Evolutionary conservation across 2,888 invertebrate species (phyloP).

Genomic region (Danaus chrysippus): DNA sequence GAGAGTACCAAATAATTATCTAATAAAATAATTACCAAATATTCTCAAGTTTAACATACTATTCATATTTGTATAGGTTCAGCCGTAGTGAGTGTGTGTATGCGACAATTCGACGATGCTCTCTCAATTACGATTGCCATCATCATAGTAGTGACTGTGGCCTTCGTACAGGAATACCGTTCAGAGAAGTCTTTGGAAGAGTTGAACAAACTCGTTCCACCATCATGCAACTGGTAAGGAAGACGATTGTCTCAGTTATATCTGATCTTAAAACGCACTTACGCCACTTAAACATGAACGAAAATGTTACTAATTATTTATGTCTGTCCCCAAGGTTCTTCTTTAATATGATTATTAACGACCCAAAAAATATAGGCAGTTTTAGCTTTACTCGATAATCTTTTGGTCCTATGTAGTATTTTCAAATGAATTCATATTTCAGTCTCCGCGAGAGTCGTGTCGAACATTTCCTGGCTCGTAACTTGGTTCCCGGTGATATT

Average conservation of each 20-base stretch:
- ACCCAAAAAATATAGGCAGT: too few species aligned
- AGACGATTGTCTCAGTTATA: conserved; percentile 5
- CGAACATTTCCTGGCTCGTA: conserved; percentile 94
- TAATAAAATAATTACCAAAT: too few species aligned
- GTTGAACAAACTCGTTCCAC: conserved; percentile 97
- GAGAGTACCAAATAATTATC: too few species aligned
- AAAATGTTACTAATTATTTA: too few species aligned
- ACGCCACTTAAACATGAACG: too few species aligned
- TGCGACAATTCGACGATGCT: conserved; percentile 99
- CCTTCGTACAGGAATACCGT: conserved; percentile 98
- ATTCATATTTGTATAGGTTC: conserved; percentile 77
- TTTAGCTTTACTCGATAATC: too few species aligned
- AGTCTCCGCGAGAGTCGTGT: conserved; percentile 92
- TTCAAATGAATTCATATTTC: conserved; percentile 27
- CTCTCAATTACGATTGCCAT: conserved; percentile 98
- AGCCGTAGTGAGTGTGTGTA: conserved; percentile 95
- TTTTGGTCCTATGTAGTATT: background rate
- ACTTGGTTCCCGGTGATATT: conserved; percentile 98
- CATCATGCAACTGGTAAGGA: conserved; percentile 92
- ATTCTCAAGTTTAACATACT: conserved; percentile 10
- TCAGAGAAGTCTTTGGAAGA: conserved; percentile 99
- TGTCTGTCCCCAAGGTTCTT: too few species aligned
- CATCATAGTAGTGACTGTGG: conserved; percentile 98
- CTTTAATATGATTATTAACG: too few species aligned
- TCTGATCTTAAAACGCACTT: background rate